Evolutionary conservation across 2,113 vertebrate genomes (phyloP).

Genomic region (Passer domesticus): DNA sequence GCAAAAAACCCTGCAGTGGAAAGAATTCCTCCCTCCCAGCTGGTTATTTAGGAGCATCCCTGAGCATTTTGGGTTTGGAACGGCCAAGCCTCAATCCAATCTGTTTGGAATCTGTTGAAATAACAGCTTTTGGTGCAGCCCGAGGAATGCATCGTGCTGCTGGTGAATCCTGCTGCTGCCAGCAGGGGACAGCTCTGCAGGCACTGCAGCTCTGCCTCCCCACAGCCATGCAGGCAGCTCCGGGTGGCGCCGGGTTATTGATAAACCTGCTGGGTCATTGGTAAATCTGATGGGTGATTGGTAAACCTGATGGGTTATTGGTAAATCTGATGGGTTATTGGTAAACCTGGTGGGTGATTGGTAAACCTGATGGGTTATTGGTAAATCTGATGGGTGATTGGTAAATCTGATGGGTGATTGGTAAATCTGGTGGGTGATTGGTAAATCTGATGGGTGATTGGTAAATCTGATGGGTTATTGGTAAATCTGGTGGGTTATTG

Average conservation of each 20-base stretch:
- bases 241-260: neutral
- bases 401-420: too few species aligned
- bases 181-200: conserved; percentile 34
- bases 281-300: neutral
- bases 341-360: too few species aligned
- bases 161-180: neutral
- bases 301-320: neutral
- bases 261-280: neutral
- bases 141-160: neutral
- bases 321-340: too few species aligned
- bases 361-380: too few species aligned
- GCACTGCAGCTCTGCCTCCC: neutral
- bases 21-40: conserved; percentile 15
- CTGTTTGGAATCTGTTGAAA: neutral
- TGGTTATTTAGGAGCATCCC: neutral
- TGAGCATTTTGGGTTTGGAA: neutral
- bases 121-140: neutral
- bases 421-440: too few species aligned
- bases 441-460: too few species aligned
- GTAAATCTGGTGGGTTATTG: too few species aligned
- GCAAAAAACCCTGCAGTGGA: neutral
- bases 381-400: too few species aligned
- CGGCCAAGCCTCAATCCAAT: neutral
- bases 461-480: too few species aligned
- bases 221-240: neutral